A percentile compares a stretch with the other conserved stretches of the same genome.
phyloP scores from a whole-genome alignment of 1,140 invertebrate species.

The Drepana arcuata region DNA sequence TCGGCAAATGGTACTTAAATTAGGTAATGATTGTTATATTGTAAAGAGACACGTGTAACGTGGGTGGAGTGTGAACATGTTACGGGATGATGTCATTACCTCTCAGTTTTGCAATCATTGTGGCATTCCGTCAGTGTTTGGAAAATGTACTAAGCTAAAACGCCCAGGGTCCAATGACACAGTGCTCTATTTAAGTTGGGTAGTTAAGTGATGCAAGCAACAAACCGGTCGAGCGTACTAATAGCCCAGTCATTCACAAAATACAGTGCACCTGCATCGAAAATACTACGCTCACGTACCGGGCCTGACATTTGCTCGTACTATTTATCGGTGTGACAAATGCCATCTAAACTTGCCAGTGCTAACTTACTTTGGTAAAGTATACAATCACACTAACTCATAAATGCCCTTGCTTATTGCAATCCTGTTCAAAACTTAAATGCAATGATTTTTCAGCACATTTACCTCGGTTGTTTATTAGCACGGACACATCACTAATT shows the following conservation, averaged over 20 bases:
- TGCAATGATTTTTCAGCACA: too few relatives aligned
- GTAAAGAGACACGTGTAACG: slow-evolving; percentile 52
- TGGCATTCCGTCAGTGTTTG: slow-evolving; percentile 36
- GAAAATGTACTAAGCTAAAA: slow-evolving; percentile 17
- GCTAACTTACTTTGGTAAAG: too few relatives aligned
- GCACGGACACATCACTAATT: slow-evolving; percentile 28
- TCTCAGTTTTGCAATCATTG: slow-evolving; percentile 38
- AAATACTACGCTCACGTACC: slow-evolving; percentile 12
- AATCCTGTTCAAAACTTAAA: slow-evolving; percentile 13
- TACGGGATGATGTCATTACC: slow-evolving; percentile 59
- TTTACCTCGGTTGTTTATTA: too few relatives aligned
- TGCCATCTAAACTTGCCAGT: too few relatives aligned
- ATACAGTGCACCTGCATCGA: slow-evolving; percentile 28
- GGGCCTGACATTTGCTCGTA: too few relatives aligned
- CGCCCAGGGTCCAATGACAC: slow-evolving; percentile 31
- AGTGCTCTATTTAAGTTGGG: slow-evolving; percentile 36
- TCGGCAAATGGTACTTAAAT: too few relatives aligned
- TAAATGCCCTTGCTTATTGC: slow-evolving; percentile 36
- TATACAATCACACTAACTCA: slow-evolving; percentile 16
- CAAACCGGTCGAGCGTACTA: slow-evolving; percentile 15
- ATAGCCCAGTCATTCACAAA: slow-evolving; percentile 43
- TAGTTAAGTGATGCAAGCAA: slow-evolving; percentile 39
- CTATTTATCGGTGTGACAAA: too few relatives aligned
- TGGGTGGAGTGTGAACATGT: slow-evolving; percentile 52
- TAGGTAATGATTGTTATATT: too few relatives aligned